phyloP scores from a whole-genome alignment of 2,797 vertebrate genomes.

The Enteromius argenteus region DNA sequence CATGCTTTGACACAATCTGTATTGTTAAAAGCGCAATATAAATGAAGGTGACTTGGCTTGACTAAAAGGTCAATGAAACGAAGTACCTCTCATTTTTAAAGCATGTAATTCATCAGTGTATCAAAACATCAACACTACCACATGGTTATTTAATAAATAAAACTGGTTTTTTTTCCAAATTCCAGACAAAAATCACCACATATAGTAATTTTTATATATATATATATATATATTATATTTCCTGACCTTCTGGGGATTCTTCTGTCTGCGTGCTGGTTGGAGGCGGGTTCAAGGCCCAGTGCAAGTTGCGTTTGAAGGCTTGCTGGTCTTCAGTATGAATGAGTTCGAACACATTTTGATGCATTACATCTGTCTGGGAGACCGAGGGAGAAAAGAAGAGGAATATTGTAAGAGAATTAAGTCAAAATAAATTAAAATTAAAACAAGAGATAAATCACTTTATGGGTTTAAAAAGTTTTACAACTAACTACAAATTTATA shows the following conservation, averaged over 20 bases:
- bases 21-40: too few species aligned
- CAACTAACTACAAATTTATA: background rate
- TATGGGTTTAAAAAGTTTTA: background rate
- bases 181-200: background rate
- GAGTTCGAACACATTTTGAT: conserved; percentile 85
- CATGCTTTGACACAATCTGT: too few species aligned
- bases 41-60: too few species aligned
- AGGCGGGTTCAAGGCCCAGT: conserved; percentile 81
- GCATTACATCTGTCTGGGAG: conserved; percentile 83
- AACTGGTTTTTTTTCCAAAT: background rate
- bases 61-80: background rate
- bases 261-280: conserved; percentile 56
- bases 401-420: conserved; percentile 17
- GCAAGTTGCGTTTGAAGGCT: conserved; percentile 82
- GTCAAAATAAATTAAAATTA: background rate
- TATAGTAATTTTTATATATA: background rate
- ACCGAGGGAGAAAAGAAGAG: conserved; percentile 28
- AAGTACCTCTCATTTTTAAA: background rate
- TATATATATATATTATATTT: background rate
- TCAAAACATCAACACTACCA: background rate
- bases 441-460: background rate
- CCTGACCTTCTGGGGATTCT: conserved; percentile 71
- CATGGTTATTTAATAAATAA: background rate
- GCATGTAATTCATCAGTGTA: background rate
- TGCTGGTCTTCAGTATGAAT: conserved; percentile 85